Conservation (phyloP, 2,888 invertebrate genomes). For the Drosophila fulvimacula region DNA sequence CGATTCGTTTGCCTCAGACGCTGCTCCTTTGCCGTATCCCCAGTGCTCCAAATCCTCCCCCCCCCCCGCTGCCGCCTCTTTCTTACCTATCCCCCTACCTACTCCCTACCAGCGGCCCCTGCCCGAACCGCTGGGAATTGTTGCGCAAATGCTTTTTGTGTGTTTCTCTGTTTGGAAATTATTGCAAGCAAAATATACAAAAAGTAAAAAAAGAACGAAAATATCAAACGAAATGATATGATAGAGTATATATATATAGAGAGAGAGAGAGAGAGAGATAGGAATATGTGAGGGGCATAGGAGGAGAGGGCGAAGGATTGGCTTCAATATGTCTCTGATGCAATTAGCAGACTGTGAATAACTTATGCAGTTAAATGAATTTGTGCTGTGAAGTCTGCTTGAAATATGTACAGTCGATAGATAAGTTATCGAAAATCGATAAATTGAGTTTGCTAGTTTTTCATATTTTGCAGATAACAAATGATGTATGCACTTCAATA, state of each 20-base stretch:
- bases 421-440: constrained; percentile 37
- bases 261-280: too few species aligned
- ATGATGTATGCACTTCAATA: not conserved
- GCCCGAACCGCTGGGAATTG: constrained; percentile 58
- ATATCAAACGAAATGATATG: constrained; percentile 28
- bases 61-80: not conserved
- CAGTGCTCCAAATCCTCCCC: not conserved
- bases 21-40: constrained; percentile 52
- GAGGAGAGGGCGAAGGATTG: constrained; percentile 4
- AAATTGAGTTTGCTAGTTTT: not conserved
- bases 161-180: constrained; percentile 78
- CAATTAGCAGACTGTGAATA: constrained; percentile 69
- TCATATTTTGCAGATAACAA: not conserved
- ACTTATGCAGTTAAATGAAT: constrained; percentile 38
- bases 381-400: not conserved
- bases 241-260: constrained; percentile 14
- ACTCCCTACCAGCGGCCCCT: constrained; percentile 14
- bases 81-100: constrained; percentile 2
- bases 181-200: constrained; percentile 69
- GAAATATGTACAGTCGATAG: constrained; percentile 2
- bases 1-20: constrained; percentile 82
- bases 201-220: constrained; percentile 15
- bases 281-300: not conserved
- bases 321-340: constrained; percentile 62
- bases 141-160: constrained; percentile 80